Percentiles rank a stretch among this genome's conserved stretches.
Conservation (phyloP, 2,888 invertebrate species). For the Gasteruption jaculator region DNA sequence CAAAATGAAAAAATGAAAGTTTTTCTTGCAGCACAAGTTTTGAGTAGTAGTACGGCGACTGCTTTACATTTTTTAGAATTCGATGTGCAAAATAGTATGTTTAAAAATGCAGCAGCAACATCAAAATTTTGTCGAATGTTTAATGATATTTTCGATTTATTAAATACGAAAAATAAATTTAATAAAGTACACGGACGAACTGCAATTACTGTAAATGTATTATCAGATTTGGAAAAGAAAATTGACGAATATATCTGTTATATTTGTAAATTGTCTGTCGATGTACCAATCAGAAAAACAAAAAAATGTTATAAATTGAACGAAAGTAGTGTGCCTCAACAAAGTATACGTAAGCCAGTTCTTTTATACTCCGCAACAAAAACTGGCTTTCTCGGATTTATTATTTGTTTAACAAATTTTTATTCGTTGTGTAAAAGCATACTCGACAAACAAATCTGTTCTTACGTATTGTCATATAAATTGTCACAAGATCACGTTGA, state of each 20-base stretch:
- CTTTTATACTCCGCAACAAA: background rate
- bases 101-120: conserved; percentile 10
- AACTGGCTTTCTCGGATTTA: conserved; percentile 20
- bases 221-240: conserved; percentile 10
- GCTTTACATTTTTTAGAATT: conserved; percentile 17
- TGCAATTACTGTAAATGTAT: conserved; percentile 4
- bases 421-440: conserved; percentile 13
- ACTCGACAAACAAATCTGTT: conserved; percentile 6
- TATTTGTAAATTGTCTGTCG: conserved; percentile 8
- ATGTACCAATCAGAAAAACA: conserved; percentile 3
- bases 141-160: conserved; percentile 27
- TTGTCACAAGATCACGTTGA: conserved; percentile 20
- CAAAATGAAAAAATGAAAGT: too few relatives aligned
- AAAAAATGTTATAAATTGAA: conserved; percentile 6
- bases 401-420: conserved; percentile 17
- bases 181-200: conserved; percentile 8
- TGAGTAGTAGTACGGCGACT: conserved; percentile 23
- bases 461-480: conserved; percentile 18
- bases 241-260: conserved; percentile 10
- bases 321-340: background rate
- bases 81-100: conserved; percentile 11
- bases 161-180: conserved; percentile 22
- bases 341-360: conserved; percentile 9
- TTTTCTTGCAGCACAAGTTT: conserved; percentile 22
- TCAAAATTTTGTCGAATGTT: conserved; percentile 19